phyloP scores from a whole-genome alignment of 2,113 vertebrate genomes.

The Odocoileus virginianus region DNA sequence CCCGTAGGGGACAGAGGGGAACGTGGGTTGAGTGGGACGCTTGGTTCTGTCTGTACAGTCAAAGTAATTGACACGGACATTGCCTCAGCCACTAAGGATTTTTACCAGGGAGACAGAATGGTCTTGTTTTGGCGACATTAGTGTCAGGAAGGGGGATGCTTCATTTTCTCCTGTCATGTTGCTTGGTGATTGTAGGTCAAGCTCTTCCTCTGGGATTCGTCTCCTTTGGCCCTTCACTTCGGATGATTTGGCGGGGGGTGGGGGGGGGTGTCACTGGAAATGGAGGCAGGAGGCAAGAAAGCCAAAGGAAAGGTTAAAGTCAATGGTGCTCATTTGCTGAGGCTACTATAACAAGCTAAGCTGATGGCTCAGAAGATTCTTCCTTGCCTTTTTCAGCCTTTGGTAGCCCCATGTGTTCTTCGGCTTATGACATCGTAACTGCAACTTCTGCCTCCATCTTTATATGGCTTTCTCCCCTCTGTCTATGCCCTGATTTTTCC shows the following conservation, averaged over 20 bases:
- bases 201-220: not conserved
- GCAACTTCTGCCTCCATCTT: not conserved
- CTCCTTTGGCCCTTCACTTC: not conserved
- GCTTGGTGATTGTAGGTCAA: not conserved
- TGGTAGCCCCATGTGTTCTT: not conserved
- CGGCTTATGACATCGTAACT: not conserved
- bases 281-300: not conserved
- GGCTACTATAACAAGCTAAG: not conserved
- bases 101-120: constrained; percentile 54
- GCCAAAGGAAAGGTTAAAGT: not conserved
- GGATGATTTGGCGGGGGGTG: not conserved
- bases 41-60: constrained; percentile 59
- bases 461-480: not conserved
- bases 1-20: not conserved
- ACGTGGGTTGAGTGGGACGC: constrained; percentile 40
- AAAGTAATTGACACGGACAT: constrained; percentile 57
- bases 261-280: not conserved
- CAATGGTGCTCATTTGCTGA: not conserved
- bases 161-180: not conserved
- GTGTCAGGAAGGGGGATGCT: not conserved
- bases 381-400: not conserved
- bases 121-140: constrained; percentile 50
- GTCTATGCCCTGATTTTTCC: not conserved
- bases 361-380: not conserved
- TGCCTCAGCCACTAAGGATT: constrained; percentile 62